A percentile compares a stretch with the other conserved stretches of the same genome.
Conservation (phyloP, 1,140 invertebrate genomes). For the Tetraneura akinire region DNA sequence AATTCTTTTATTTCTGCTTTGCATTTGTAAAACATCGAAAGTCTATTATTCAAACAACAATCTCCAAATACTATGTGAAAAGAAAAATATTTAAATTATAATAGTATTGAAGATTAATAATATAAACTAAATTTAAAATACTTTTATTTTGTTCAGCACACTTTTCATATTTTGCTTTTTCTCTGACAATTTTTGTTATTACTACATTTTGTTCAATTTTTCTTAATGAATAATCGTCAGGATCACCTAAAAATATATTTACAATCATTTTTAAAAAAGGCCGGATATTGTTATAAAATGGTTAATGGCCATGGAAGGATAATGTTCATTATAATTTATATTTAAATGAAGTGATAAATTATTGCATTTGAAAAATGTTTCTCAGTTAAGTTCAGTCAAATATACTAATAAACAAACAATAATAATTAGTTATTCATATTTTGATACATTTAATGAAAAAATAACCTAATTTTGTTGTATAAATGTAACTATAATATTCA, state of each 20-base stretch:
- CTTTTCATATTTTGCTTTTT: slow-evolving; percentile 74
- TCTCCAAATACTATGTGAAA: slow-evolving; percentile 66
- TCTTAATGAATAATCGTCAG: slow-evolving; percentile 74
- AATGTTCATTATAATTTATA: too few relatives aligned
- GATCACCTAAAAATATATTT: slow-evolving; percentile 71
- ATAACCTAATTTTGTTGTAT: too few relatives aligned
- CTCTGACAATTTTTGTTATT: slow-evolving; percentile 82
- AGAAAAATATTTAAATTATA: neutral
- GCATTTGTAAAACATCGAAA: slow-evolving; percentile 75
- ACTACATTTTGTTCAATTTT: slow-evolving; percentile 83
- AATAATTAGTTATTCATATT: too few relatives aligned
- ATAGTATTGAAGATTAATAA: neutral
- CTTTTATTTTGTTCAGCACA: slow-evolving; percentile 71
- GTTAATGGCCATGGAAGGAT: too few relatives aligned
- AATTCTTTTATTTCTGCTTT: slow-evolving; percentile 69
- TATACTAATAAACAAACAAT: too few relatives aligned
- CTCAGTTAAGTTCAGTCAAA: too few relatives aligned
- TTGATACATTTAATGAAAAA: too few relatives aligned
- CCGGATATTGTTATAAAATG: too few relatives aligned
- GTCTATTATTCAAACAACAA: slow-evolving; percentile 72
- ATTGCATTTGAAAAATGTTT: too few relatives aligned
- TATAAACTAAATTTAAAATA: slow-evolving; percentile 55
- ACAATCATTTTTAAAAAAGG: neutral
- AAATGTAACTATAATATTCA: too few relatives aligned
- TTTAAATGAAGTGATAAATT: too few relatives aligned